phyloP scores from a whole-genome alignment of 2,888 invertebrate genomes.

The Agonopterix heracliana region DNA sequence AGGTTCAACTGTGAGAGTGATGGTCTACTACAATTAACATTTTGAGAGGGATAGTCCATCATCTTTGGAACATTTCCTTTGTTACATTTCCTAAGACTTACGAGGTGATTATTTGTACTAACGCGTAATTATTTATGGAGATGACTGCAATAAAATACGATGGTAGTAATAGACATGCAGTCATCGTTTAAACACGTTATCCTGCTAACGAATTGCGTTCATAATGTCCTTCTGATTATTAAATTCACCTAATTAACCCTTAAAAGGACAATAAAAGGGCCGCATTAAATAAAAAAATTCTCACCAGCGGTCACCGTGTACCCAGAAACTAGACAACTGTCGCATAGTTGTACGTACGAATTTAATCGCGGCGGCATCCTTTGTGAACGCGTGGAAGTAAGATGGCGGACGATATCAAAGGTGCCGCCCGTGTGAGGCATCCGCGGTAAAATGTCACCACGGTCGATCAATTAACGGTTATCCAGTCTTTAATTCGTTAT shows the following conservation, averaged over 20 bases:
- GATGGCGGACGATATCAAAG: slow-evolving; percentile 56
- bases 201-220: background rate
- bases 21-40: slow-evolving; percentile 26
- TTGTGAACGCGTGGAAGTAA: slow-evolving; percentile 37
- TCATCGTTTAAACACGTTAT: too few relatives aligned
- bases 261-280: slow-evolving; percentile 27
- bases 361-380: slow-evolving; percentile 67
- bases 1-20: slow-evolving; percentile 27
- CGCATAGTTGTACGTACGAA: slow-evolving; percentile 69
- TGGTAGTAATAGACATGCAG: too few relatives aligned
- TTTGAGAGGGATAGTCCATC: slow-evolving; percentile 16
- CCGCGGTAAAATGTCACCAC: slow-evolving; percentile 70
- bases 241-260: slow-evolving; percentile 31
- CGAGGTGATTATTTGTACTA: background rate
- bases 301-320: slow-evolving; percentile 36
- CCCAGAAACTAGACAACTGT: slow-evolving; percentile 38
- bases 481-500: slow-evolving; percentile 56
- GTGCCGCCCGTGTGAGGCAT: slow-evolving; percentile 54
- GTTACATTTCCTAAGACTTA: slow-evolving; percentile 1
- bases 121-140: too few relatives aligned
- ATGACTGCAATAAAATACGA: too few relatives aligned
- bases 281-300: slow-evolving; percentile 30
- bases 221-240: slow-evolving; percentile 20
- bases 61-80: slow-evolving; percentile 9
- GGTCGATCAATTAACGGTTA: slow-evolving; percentile 66